Base-by-base conservation (phyloP, 2,113 vertebrate species). In the Microcebus ravelobensis region DNA sequence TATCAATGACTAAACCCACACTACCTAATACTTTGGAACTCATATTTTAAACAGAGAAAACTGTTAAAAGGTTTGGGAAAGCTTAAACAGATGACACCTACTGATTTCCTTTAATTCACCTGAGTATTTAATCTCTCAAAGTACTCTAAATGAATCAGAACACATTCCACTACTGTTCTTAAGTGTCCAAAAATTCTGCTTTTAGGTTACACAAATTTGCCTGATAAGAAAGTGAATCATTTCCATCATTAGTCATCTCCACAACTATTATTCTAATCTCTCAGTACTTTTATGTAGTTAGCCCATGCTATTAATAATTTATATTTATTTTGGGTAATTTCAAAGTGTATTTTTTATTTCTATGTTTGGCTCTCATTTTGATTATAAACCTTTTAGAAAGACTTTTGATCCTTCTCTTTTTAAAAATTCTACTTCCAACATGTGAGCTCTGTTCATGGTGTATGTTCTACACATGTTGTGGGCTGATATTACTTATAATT, bases 171-270 rank as follows among this genome's bases (percentile, higher is more conserved):
- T 87, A 67, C 34, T 71, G 68, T 55, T 95, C 80, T 82, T 67
- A 87, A 76, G 52, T 36, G 11, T 67, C 77, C 70, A 87, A 25
- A 96, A 89, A 83, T 94, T 90, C 68, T 90, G n/a, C 34, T 94
- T 80, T 68, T 55, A 95, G 61, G 79, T 67, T 82, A 82, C 61
- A 74, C 8, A 29, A 79, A 50, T 12, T 34, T 95, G 81, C 20
- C 70, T 93, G 74, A 80, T 52, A 87, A 93, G 74, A 95, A 87
- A 67, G 39, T 57, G 70, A 90, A 87, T 79, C 68, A 87, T 79
- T 92, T 90, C 15, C 42, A 68, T 87, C 27, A 83, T 83, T 59
- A 93, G 81, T 63, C 81, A 73, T 93, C 95, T 96, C 68, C 74
- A 96, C 0, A 6, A 92, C 76, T 77, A 90, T 36, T 84, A 94